phyloP scores from a whole-genome alignment of 2,797 vertebrate species.

The Oryzias sinensis region DNA sequence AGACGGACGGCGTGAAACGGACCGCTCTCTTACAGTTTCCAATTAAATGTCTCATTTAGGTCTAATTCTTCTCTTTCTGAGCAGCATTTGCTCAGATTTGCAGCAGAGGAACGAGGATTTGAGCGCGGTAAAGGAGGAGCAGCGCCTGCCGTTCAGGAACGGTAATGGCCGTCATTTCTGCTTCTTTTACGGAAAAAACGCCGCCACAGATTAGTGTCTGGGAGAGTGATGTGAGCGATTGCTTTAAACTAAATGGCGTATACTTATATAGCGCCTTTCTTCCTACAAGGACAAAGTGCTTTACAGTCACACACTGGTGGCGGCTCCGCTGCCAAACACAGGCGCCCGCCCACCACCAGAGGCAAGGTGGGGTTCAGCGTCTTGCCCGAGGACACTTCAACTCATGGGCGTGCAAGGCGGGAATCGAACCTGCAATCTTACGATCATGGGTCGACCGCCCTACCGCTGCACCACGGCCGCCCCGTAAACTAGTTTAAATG shows the following conservation, averaged over 20 bases:
- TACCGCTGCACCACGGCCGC: no score
- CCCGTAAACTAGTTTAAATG: constrained; percentile 40
- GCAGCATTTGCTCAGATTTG: constrained; percentile 71
- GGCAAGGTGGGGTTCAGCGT: no score
- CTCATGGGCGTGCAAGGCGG: no score
- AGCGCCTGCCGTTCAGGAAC: constrained; percentile 52
- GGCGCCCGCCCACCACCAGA: no score
- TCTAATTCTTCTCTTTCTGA: constrained; percentile 78
- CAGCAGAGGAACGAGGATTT: constrained; percentile 70
- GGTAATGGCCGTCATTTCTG: constrained; percentile 70
- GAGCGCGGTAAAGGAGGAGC: constrained; percentile 66
- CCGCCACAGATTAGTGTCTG: constrained; percentile 52
- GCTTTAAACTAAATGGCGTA: no score
- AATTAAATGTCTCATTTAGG: constrained; percentile 84
- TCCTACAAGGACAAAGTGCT: no score
- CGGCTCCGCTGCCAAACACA: no score
- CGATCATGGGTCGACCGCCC: no score
- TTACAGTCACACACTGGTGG: no score
- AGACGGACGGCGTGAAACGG: constrained; percentile 52
- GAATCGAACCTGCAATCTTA: no score
- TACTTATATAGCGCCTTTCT: no score
- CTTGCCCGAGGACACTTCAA: no score
- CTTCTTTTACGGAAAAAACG: constrained; percentile 63
- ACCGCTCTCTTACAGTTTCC: constrained; percentile 71
- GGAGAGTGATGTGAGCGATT: constrained; percentile 49